Evolutionary conservation across 2,113 vertebrate species (phyloP), one percentile per base, ranked within the genome.

Genomic region (Oncorhynchus nerka): DNA sequence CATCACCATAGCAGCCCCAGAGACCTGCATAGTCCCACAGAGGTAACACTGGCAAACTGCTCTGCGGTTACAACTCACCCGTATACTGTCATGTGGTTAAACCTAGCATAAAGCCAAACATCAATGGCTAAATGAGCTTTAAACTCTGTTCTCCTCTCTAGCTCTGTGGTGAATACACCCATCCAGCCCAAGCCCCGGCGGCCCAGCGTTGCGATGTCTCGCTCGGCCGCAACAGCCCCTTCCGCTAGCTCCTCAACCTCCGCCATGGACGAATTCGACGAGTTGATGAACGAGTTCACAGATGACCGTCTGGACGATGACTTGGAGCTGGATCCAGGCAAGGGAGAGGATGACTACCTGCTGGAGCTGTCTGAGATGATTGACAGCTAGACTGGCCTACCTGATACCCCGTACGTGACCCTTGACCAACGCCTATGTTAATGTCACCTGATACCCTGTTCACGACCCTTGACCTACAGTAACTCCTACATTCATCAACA

Each of bases 351-450:
- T 0, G 97, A 97, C 71, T 94, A 99, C 57, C 89, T 99, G n/a
- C 92, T 97, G 82, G 97, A 99, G 84, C 94, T 99, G 0, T 97
- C 97, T 0, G 95, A 99, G 81, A 98, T 99, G 97, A 98, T 97
- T 34, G 96, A 96, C 89, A 97, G 95, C 88, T 98, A 88, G 90
- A 78, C 59, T 22, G 59, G 20, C 59, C n/a, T 16, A 51, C 49
- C 15, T 51, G 15, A 51, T 15, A 55, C 3, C 16, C 4, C 16
- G 16, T 55, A 19, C 51, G 19, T 55, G 51, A 19, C 12, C 39
- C 39, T 45, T 45, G 39, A 45, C 39, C 39, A 55, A 55, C 51
- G 4, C 49, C 16, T 55, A 55, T 55, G 49, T 5, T 55, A 15
- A 55, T 55, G 51, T 55, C 51, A 55, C 51, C 51, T 55, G 51